Evolutionary conservation across 2,797 vertebrate genomes (phyloP).

Genomic region (Gymnopithys bicolor): DNA sequence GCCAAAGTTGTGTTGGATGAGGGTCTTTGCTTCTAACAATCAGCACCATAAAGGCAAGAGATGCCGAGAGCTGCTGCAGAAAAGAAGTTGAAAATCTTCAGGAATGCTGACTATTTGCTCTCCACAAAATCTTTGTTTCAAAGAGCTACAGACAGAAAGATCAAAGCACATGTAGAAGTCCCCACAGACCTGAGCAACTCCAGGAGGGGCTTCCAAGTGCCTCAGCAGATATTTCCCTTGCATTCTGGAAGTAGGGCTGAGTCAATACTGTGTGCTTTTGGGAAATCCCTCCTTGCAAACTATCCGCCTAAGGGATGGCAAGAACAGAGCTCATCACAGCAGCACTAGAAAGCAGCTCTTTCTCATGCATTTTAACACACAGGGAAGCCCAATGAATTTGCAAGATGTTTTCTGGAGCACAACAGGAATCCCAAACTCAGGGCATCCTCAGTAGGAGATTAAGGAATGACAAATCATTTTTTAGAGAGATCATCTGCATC

Average conservation of each 20-base stretch:
- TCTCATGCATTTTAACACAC: not conserved
- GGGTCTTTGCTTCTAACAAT: not conserved
- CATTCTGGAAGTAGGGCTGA: not conserved
- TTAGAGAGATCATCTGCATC: not conserved
- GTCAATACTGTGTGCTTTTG: slow-evolving; percentile 4
- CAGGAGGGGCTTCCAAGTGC: not conserved
- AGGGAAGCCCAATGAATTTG: not conserved
- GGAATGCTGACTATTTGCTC: not conserved
- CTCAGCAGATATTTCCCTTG: not conserved
- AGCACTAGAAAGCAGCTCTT: not conserved
- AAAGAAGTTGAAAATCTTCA: not conserved
- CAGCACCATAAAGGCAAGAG: not conserved
- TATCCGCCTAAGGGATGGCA: not conserved
- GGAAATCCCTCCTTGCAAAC: not conserved
- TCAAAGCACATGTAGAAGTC: slow-evolving; percentile 23
- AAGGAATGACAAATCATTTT: not conserved
- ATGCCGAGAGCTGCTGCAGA: not conserved
- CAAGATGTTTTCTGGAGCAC: not conserved
- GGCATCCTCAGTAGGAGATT: not conserved
- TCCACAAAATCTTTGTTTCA: not conserved
- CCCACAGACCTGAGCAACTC: not conserved
- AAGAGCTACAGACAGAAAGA: slow-evolving; percentile 9
- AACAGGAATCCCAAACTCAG: not conserved
- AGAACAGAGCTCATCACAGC: not conserved
- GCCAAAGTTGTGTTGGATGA: rapidly evolving